Evolutionary conservation across 2,888 invertebrate species (phyloP), one percentile per base, ranked within the genome.

Genomic region (Rutpela maculata): DNA sequence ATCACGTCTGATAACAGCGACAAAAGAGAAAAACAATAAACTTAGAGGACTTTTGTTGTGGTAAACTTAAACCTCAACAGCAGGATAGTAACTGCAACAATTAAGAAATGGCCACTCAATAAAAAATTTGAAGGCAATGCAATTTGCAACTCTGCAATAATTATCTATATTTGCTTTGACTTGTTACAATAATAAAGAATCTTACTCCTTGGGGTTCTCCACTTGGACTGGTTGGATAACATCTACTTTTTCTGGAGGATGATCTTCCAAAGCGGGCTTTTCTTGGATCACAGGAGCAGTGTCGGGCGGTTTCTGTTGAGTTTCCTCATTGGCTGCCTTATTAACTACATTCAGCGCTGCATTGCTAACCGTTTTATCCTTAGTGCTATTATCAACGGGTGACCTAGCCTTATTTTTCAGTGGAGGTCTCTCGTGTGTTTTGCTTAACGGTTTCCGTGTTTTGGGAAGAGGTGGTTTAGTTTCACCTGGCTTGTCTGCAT

Each of bases 391-490:
- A 73, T 86, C 85, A 67, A 83, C 82, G n/a, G 85, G 84, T 12
- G 85, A 84, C 66, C 79, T 81, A 15, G 74, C 73, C 43, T 76
- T 79, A 74, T 59, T 77, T 59, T 80, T 77, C 56, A 77, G 60
- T 10, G 73, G 43, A 17, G 56, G 63, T 72, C 76, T 81, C 17
- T 81, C 80, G 59, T 77, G 79, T 1, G 83, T 90, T 89, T 84
- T 85, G 31, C 78, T 85, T 38, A 84, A 79, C 75, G 91, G 90
- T 82, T 88, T 89, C 76, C 89, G 86, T 65, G 88, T 83, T 85
- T 89, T 90, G 43, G 91, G 91, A 79, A 92, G 85, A 75, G 92
- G 92, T 80, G 92, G 92, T 87, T 91, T 91, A 66, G 89, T 90
- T 81, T 90, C 89, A 79, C 89, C 89, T 73, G 89, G 84, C 78